A percentile compares a stretch with the other conserved stretches of the same genome.
Evolutionary conservation across 1,140 invertebrate genomes (phyloP).

Genomic region (Bombus breviceps): DNA sequence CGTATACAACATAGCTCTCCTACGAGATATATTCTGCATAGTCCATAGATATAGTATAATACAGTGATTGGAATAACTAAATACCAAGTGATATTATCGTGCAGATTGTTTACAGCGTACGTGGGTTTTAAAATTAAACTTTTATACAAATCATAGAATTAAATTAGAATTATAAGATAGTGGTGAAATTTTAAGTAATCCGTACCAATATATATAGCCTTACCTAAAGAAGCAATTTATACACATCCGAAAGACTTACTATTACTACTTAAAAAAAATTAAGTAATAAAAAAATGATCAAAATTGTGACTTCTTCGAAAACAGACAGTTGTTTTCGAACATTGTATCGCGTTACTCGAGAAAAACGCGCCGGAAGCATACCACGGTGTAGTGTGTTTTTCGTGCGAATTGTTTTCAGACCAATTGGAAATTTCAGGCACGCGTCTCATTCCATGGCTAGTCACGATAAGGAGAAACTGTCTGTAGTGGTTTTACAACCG

Average conservation of each 20-base stretch:
- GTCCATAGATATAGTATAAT: too few relatives aligned
- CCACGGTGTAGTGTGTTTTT: not conserved
- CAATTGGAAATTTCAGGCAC: conserved; percentile 39
- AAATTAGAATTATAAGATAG: not conserved
- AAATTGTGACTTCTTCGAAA: not conserved
- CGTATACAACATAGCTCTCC: too few relatives aligned
- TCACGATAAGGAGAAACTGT: conserved; percentile 11
- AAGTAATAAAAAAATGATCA: not conserved
- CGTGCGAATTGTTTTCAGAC: not conserved
- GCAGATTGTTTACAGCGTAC: too few relatives aligned
- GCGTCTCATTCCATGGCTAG: conserved; percentile 6
- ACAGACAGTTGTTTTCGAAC: not conserved
- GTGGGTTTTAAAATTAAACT: too few relatives aligned
- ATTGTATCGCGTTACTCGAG: not conserved
- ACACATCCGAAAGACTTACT: not conserved
- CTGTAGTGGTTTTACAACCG: not conserved
- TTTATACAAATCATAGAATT: not conserved
- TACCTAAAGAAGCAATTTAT: not conserved
- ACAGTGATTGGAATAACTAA: too few relatives aligned
- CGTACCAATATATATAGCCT: too few relatives aligned
- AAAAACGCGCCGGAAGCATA: not conserved
- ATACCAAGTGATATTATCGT: too few relatives aligned
- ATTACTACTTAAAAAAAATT: not conserved
- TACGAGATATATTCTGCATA: too few relatives aligned
- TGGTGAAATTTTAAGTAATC: not conserved